Evolutionary conservation across 1,140 invertebrate species (phyloP), one percentile per base, ranked within the genome.

Genomic region (Oncopeltus fasciatus): DNA sequence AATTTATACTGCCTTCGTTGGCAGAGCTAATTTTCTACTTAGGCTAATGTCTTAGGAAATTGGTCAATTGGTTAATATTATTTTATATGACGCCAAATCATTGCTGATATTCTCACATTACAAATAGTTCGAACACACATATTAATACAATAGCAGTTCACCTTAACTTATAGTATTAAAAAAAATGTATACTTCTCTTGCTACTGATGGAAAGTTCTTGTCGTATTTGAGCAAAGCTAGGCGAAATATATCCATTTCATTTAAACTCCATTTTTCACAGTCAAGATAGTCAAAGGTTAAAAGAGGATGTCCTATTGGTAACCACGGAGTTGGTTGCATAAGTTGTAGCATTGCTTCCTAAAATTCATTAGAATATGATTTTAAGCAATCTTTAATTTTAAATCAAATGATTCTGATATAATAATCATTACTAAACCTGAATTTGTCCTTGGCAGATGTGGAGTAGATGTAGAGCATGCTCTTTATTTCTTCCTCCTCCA

Each of bases 181-280:
- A 14, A 8, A 8, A 38, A 8, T 38, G 31, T 38, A 38, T 75
- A 96, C 90, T 76, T 93, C 87, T 70, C 84, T 81, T 11, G 93
- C 80, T 72, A 98, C 90, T 70, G 79, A 83, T 68, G 80, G 82
- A 76, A 98, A 98, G 75, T 98, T 91, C 73, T 98, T 98, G 73
- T 95, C 92, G 74, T 85, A 83, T 71, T 89, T 90, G 64, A 89
- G 78, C 53, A 98, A 78, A 27, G 86, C 90, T 60, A 89, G 83
- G 68, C 95, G 83, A 78, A 95, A 98, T 64, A 79, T 75, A 70
- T 90, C 86, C 66, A 96, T 87, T 77, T 97, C 92, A 60, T 86
- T 80, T 43, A 83, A 77, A 51, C 83, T 84, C 94, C 94, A 98
- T 64, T 80, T 77, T 68, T 86, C 83, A 65, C 80, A 81, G 72